These are phyloP conservation scores for Lasiommata megera DNA, from an alignment of 2,888 invertebrate species.

Conservation along the genomic window DNA sequence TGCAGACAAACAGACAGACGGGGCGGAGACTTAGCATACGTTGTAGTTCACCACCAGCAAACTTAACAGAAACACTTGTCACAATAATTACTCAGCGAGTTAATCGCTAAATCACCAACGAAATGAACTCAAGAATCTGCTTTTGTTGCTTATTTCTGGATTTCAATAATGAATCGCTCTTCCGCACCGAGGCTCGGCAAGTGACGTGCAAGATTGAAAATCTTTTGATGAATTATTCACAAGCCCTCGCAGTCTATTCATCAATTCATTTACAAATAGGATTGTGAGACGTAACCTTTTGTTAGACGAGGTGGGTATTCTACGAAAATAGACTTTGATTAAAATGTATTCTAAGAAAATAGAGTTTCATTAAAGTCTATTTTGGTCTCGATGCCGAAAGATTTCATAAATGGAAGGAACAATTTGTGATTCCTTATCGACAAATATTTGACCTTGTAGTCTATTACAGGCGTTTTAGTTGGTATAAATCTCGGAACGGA, in stretches of 20 bases:
- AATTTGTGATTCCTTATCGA: too few relatives aligned
- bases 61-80: too few relatives aligned
- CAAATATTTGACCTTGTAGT: too few relatives aligned
- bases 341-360: conserved; percentile 24
- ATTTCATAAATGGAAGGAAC: too few relatives aligned
- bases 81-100: too few relatives aligned
- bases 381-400: background rate
- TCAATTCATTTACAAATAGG: conserved; percentile 24
- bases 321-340: conserved; percentile 25
- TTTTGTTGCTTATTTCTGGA: background rate
- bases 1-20: too few relatives aligned
- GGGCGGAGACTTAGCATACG: too few relatives aligned
- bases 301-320: conserved; percentile 3
- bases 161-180: background rate
- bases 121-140: background rate
- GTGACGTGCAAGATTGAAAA: conserved; percentile 1
- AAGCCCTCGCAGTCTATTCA: conserved; percentile 21
- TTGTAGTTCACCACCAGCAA: too few relatives aligned
- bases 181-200: background rate
- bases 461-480: too few relatives aligned
- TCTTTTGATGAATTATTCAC: conserved; percentile 13
- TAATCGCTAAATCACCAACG: too few relatives aligned
- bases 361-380: conserved; percentile 28
- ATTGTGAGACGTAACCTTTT: conserved; percentile 26
- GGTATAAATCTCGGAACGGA: too few relatives aligned